A percentile compares a stretch with the other conserved stretches of the same genome.
Conservation (phyloP, 2,797 vertebrate species). For the Brachyalestes nurse region DNA sequence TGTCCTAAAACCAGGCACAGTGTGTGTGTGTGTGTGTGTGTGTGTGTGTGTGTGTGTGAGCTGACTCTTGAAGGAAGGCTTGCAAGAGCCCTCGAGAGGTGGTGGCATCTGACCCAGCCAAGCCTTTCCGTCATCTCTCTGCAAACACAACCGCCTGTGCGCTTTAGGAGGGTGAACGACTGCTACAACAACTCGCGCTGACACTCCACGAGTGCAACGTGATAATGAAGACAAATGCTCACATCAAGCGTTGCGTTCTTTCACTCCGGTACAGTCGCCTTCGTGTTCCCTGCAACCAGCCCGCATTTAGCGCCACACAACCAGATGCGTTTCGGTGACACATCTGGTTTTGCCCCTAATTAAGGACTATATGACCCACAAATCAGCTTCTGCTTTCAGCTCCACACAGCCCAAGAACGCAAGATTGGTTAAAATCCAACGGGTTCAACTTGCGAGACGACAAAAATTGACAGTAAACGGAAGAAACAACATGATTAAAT, state of each 20-base stretch:
- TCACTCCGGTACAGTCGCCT: constrained; percentile 43
- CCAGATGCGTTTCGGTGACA: neutral
- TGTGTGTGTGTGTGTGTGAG: too few relatives aligned
- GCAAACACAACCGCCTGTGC: constrained; percentile 38
- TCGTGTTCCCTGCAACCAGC: constrained; percentile 23
- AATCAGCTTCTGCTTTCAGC: constrained; percentile 11
- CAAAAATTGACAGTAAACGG: neutral
- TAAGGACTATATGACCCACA: neutral
- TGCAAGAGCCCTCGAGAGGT: neutral
- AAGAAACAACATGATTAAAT: neutral
- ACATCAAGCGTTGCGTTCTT: constrained; percentile 41
- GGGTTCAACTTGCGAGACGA: neutral
- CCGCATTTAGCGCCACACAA: constrained; percentile 1
- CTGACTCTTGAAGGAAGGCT: neutral
- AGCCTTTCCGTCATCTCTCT: constrained; percentile 17
- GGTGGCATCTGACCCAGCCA: neutral
- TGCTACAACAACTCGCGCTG: constrained; percentile 40
- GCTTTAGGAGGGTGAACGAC: constrained; percentile 33
- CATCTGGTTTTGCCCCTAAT: constrained; percentile 2
- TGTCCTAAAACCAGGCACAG: neutral
- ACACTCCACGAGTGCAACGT: constrained; percentile 42
- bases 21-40: neutral
- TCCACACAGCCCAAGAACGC: too few relatives aligned
- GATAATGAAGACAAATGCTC: constrained; percentile 64
- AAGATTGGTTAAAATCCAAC: neutral